Evolutionary conservation across 30 jellyfish, hydroid and myxozoan species (phyloP), one percentile per base, ranked within the genome.

Genomic region (Mastigias papua): DNA sequence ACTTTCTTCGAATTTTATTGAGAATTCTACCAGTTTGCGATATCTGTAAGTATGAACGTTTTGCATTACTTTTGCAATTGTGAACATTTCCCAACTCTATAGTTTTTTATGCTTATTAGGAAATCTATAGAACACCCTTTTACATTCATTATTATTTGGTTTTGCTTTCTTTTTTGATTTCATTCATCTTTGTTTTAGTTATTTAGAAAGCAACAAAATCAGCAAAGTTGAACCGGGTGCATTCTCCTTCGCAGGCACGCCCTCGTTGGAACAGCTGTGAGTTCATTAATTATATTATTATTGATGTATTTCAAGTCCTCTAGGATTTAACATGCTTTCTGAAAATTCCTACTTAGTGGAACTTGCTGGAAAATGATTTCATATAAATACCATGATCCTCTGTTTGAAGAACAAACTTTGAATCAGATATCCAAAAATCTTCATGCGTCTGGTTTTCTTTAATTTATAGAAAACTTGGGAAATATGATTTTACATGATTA

Each of bases 201-300:
- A 76, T 42, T 60, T 91, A 73, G 73, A 91, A 49, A 74, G 58
- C 57, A 91, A 91, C 84, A 69, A 50, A 61, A 91, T 91, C 73
- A 5, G 31, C 19, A 76, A 15, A 34, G 75, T 91, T 11, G 97
- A 91, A 34, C 75, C 77, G 28, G 80, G 26, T 0, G 89, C 97
- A 0, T 91, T 91, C 32, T 64, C 72, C 33, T 57, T 82, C 73
- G 63, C 83, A 33, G 48, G 87, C 86, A 34, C 77, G 46, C 46
- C 97, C 2, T 29, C 76, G 64, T 5, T 90, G 69, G 72, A 74
- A 60, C 60, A 48, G 65, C 66, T 90, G 90, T 87, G 30, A 87
- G 95, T 76, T 48, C 22, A 26, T 29, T 57, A 0, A 13, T 17
- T 25, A 9, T 75, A 54, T 2, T 28, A 25, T 5, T 60, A 30